Percentiles rank a stretch among this genome's conserved stretches.
Conservation (phyloP, 2,113 vertebrate species). For the Chinchilla lanigera region DNA sequence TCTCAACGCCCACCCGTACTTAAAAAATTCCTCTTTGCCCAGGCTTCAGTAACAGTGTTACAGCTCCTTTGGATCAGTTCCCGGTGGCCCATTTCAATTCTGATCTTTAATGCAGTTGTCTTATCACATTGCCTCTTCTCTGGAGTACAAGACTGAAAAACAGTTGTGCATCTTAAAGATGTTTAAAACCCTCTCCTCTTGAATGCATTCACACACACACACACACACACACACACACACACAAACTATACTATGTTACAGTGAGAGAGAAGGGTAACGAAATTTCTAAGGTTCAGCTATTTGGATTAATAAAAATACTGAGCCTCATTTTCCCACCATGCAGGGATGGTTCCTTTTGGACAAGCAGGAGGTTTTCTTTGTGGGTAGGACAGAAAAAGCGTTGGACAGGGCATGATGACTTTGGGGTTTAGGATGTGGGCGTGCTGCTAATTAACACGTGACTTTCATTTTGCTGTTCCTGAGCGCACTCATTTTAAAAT, state of each 20-base stretch:
- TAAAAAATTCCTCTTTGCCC: not conserved
- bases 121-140: constrained; percentile 35
- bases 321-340: not conserved
- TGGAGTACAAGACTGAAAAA: not conserved
- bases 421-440: not conserved
- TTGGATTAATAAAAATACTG: not conserved
- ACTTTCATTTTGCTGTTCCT: not conserved
- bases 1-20: not conserved
- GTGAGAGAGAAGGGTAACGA: not conserved
- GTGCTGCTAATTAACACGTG: not conserved
- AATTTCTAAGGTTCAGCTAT: not conserved
- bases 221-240: no score
- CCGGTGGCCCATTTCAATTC: constrained; percentile 59
- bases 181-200: not conserved
- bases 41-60: not conserved
- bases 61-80: constrained; percentile 25
- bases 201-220: not conserved
- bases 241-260: not conserved
- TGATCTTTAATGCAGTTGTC: constrained; percentile 50
- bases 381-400: not conserved
- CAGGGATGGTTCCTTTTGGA: not conserved
- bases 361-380: no score
- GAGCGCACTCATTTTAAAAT: not conserved
- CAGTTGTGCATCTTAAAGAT: not conserved
- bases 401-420: accelerated